Percentiles rank a stretch among this genome's conserved stretches.
Evolutionary conservation across 2,113 vertebrate genomes (phyloP).

Genomic region (Struthio camelus): DNA sequence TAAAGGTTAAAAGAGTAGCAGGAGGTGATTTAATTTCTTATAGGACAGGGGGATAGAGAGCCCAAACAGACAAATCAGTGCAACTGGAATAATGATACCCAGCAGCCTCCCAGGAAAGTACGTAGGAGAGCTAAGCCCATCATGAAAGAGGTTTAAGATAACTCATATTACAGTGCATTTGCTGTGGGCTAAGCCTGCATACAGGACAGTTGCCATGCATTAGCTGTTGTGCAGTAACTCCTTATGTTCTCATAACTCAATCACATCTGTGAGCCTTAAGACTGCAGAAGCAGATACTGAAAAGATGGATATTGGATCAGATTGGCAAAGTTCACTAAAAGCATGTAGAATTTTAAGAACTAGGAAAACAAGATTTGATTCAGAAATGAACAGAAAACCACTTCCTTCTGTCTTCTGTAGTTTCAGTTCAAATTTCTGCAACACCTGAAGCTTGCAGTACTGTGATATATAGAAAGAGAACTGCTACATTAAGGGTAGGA

Average conservation of each 20-base stretch:
- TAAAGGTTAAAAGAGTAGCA: neutral
- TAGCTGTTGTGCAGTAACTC: neutral
- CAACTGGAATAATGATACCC: neutral
- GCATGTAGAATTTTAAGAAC: neutral
- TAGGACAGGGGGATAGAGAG: neutral
- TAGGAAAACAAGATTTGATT: neutral
- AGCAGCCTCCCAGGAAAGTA: constrained; percentile 4
- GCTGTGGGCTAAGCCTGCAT: neutral
- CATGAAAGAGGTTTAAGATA: constrained; percentile 39
- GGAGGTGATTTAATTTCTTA: neutral
- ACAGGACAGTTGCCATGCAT: neutral
- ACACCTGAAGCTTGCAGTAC: neutral
- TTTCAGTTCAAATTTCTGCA: neutral
- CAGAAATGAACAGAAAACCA: neutral
- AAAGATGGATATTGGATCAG: neutral
- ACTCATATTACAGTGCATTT: neutral
- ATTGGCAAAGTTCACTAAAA: neutral
- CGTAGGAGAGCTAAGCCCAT: neutral
- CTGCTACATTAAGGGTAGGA: neutral
- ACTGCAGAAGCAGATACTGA: neutral
- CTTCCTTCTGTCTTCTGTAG: neutral
- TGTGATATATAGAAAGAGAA: neutral
- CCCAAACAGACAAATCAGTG: neutral
- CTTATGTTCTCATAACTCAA: neutral
- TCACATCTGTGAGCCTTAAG: neutral